Evolutionary conservation across 2,888 invertebrate genomes (phyloP), one percentile per base, ranked within the genome.

Genomic region (Eubasilissa splendida): DNA sequence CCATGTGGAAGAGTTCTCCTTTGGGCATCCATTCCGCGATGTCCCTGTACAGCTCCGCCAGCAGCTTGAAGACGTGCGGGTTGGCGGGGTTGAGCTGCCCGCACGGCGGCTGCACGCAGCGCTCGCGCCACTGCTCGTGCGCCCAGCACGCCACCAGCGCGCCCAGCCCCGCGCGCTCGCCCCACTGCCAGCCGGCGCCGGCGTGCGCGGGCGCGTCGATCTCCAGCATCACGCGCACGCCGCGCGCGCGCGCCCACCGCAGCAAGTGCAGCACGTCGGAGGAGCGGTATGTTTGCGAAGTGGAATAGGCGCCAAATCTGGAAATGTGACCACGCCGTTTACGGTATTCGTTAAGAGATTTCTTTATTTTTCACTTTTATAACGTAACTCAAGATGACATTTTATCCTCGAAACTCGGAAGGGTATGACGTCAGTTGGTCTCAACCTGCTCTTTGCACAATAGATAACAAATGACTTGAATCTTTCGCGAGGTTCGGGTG

Each of bases 121-220:
- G 92, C 0, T 89, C 87, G 2, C 94, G 90, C 96, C 96, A 96
- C 0, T 94, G 94, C 79, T 92, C 91, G 84, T 90, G 87, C 85
- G 93, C 93, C 1, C 93, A 88, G 85, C 95, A 95, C 9, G 94
- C 92, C 0, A 92, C 92, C 81, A 95, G 88, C 81, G 94, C 90
- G 33, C 94, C 94, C 70, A 93, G 86, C 0, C 92, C 92, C 1
- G 89, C 89, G 12, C 87, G 86, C 4, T 88, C 87, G 4, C 96
- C 96, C 95, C 96, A 95, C 86, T 96, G 95, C 96, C 96, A 96
- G 0, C 96, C 96, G 84, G 93, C 94, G 42, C 95, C 95, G 0
- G 95, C 93, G 87, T 97, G 96, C 3, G 96, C 94, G 0, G 98
- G 98, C 7, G 96, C 94, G 87, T 97, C 97, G 58, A 97, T 93